These are phyloP conservation scores for Crocuta crocuta DNA, from an alignment of 2,113 vertebrate species.

Conservation along the genomic window DNA sequence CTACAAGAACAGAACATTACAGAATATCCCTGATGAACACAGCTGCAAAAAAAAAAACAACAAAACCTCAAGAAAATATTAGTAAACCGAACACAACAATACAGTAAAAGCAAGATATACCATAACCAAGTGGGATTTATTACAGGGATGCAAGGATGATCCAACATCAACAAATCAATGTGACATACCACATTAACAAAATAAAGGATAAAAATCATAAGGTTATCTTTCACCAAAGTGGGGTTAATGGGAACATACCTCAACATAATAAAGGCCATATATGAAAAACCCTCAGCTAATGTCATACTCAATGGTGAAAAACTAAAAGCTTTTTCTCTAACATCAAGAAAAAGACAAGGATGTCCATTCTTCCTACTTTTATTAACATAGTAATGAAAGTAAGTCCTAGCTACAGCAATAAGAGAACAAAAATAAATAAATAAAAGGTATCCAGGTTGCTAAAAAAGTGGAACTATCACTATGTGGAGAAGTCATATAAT, in stretches of 20 bases:
- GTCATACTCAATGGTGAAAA: neutral
- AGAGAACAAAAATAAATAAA: neutral
- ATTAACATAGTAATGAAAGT: too few species aligned
- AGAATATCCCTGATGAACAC: neutral
- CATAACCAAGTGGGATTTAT: neutral
- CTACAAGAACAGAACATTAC: neutral
- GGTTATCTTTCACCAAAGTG: neutral
- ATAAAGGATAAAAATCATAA: neutral
- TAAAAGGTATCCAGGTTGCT: neutral
- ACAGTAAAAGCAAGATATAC: neutral
- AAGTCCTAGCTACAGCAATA: neutral
- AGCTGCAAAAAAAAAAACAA: neutral
- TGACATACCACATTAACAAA: neutral
- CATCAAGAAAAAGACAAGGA: neutral
- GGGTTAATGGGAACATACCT: neutral
- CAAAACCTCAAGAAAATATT: neutral
- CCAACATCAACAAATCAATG: neutral
- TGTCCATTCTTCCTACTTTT: too few species aligned
- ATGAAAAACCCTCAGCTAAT: neutral
- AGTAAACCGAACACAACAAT: neutral
- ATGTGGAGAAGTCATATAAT: neutral
- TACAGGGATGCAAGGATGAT: neutral
- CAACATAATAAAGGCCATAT: neutral
- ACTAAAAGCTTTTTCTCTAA: neutral
- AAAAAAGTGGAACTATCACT: neutral